Percentiles rank a stretch among this genome's conserved stretches.
phyloP scores from a whole-genome alignment of 2,113 vertebrate species.

The Scortum barcoo region DNA sequence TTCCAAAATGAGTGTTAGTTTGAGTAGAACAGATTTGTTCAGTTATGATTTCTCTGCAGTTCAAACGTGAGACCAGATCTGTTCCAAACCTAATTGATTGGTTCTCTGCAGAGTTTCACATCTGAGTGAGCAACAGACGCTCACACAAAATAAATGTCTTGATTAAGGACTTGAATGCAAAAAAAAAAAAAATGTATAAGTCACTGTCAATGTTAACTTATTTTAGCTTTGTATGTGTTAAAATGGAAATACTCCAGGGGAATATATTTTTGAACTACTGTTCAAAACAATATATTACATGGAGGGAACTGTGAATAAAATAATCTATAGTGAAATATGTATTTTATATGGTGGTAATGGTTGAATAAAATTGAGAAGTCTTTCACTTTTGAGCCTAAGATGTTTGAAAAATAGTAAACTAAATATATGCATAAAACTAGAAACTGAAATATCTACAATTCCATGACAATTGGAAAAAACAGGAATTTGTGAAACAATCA shows the following conservation, averaged over 20 bases:
- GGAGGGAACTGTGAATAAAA: too few species aligned
- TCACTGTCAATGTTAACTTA: background rate
- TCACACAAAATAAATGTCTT: background rate
- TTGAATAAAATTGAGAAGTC: too few species aligned
- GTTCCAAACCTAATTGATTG: background rate
- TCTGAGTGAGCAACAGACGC: background rate
- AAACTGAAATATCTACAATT: too few species aligned
- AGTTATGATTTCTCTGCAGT: background rate
- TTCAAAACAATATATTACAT: too few species aligned
- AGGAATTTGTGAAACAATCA: too few species aligned
- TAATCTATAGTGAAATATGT: too few species aligned
- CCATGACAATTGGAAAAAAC: too few species aligned
- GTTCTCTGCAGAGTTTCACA: background rate
- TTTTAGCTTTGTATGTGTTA: background rate
- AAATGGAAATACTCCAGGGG: too few species aligned
- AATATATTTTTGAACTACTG: background rate
- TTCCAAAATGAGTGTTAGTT: background rate
- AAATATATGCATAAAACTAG: too few species aligned
- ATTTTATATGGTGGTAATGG: too few species aligned
- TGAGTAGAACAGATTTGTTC: background rate
- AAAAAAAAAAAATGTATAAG: background rate
- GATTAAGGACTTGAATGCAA: background rate
- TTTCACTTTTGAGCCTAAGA: too few species aligned
- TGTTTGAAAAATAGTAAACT: too few species aligned
- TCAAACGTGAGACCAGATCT: background rate